phyloP scores from a whole-genome alignment of 2,113 vertebrate genomes.

The Naja naja region DNA sequence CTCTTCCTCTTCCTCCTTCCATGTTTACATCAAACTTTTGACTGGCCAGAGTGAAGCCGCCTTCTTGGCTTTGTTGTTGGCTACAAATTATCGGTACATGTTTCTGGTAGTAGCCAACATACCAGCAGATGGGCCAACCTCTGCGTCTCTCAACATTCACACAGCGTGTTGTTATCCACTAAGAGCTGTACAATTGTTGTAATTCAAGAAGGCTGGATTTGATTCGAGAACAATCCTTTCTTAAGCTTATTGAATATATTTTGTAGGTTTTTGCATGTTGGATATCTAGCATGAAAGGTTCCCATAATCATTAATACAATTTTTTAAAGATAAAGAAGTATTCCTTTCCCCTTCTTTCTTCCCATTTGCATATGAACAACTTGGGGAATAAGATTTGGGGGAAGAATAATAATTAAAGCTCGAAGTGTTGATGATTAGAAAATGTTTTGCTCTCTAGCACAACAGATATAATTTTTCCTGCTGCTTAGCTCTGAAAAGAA shows the following conservation, averaged over 20 bases:
- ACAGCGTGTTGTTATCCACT: neutral
- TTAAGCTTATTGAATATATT: neutral
- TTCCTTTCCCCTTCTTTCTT: neutral
- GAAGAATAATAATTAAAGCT: neutral
- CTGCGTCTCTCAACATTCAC: neutral
- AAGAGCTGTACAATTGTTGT: neutral
- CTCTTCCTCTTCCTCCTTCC: too few relatives aligned
- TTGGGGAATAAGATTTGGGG: neutral
- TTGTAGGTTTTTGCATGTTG: neutral
- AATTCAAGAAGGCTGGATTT: neutral
- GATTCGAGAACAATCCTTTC: neutral
- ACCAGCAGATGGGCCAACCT: neutral
- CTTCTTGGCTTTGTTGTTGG: neutral
- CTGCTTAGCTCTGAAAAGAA: neutral
- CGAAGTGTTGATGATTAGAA: neutral
- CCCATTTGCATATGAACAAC: neutral
- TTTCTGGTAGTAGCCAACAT: neutral
- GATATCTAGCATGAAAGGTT: neutral
- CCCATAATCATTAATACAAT: neutral
- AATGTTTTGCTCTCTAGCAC: neutral
- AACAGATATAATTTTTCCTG: neutral
- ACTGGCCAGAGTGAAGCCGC: neutral
- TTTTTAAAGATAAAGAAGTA: neutral
- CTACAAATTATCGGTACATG: too few relatives aligned
- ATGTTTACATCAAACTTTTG: too few relatives aligned